Evolutionary conservation across 2,888 invertebrate species (phyloP).

Genomic region (Eupithecia vulgata): DNA sequence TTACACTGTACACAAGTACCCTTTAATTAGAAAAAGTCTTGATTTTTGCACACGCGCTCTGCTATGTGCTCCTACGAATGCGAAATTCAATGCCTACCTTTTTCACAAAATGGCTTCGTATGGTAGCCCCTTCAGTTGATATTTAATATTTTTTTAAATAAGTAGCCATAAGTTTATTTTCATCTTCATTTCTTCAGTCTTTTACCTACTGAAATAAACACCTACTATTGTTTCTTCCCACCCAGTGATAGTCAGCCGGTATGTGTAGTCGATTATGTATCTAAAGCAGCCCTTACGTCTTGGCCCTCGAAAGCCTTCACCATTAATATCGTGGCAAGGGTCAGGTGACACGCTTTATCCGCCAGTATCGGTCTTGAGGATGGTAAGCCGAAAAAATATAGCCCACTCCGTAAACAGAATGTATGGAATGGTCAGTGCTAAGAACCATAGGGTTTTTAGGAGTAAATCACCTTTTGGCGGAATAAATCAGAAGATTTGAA

Average conservation of each 20-base stretch:
- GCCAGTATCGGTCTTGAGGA: constrained; percentile 57
- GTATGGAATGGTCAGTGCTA: constrained; percentile 47
- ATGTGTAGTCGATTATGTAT: constrained; percentile 7
- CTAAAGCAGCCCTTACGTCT: constrained; percentile 23
- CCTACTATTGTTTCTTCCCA: neutral
- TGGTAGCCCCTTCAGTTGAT: too few relatives aligned
- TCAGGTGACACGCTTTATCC: constrained; percentile 69
- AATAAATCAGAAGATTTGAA: neutral
- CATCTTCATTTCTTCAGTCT: too few relatives aligned
- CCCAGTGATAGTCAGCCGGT: neutral
- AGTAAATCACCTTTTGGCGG: neutral
- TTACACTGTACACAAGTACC: too few relatives aligned
- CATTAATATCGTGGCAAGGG: constrained; percentile 70
- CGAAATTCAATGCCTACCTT: too few relatives aligned
- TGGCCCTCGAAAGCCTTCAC: constrained; percentile 44
- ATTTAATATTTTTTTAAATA: too few relatives aligned
- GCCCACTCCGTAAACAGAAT: constrained; percentile 59
- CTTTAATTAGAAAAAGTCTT: too few relatives aligned
- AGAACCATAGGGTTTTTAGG: constrained; percentile 4
- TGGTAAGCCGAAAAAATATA: constrained; percentile 67
- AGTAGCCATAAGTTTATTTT: too few relatives aligned
- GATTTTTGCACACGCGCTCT: too few relatives aligned
- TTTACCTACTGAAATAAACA: neutral
- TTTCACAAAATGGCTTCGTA: too few relatives aligned
- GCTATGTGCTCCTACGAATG: too few relatives aligned